Base-by-base conservation (phyloP, 2,888 invertebrate genomes). In the Microchrysa polita region DNA sequence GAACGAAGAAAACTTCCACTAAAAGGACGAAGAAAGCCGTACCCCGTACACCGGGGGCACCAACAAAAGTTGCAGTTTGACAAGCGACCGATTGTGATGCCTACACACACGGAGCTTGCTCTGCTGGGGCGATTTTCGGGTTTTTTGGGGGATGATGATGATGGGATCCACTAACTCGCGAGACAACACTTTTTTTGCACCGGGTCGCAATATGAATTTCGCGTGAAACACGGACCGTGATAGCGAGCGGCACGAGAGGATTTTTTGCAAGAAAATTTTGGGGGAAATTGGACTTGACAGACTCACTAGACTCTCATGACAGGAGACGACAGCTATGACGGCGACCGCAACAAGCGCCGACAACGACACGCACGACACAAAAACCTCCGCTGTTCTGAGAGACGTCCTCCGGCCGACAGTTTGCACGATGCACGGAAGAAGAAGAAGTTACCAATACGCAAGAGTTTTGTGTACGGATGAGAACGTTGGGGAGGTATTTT, bases 321-420 rank as follows among this genome's bases (percentile, higher is more conserved):
- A 69, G 57, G 53, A 52, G 53, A 53, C 61, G 34, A 72, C 72
- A 73, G 53, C 53, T 67, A 72, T 74, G 63, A 61, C 74, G 63
- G 34, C 61, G 34, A 67, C 67, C 67, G 67, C 61, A 53, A 72
- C 72, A 73, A 55, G 67, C 53, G 71, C 72, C 75, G 63, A 61
- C 74, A 69, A 40, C 61, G 34, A 63, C 61, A 23, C 65, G 53
- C 67, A 73, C 73, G 63, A 61, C 67, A 75, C 74, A 63, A 60
- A 65, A 61, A 74, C 75, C 73, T 74, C 73, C 48, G 40, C 72
- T 71, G 55, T 60, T 74, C 73, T 74, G 72, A 57, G 44, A 65
- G 44, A 9, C 57, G 69, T 55, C 4, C 57, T 9, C 10, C 10
- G 18, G 18, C 5, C 57, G 69, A 57, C 69, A 57, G 23, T 16